phyloP scores from a whole-genome alignment of 2,797 vertebrate genomes.

The Phrynocephalus guinanensis region DNA sequence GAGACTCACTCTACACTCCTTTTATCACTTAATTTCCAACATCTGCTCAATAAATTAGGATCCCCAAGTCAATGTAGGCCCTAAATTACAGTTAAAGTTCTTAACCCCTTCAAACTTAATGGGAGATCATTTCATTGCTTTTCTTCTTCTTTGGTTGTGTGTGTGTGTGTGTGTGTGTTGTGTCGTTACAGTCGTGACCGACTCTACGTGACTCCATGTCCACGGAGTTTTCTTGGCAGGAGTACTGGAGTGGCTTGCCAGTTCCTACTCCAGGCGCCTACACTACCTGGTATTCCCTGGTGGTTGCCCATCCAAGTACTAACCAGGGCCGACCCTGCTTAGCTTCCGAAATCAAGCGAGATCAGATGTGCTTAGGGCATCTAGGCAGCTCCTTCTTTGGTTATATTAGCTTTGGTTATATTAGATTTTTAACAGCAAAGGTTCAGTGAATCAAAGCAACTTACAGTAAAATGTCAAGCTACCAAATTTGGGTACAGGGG shows the following conservation, averaged over 20 bases:
- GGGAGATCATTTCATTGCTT: not conserved
- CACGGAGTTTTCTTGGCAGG: too few relatives aligned
- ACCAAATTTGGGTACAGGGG: not conserved
- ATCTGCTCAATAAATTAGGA: not conserved
- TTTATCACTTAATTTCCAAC: not conserved
- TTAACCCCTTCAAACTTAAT: not conserved
- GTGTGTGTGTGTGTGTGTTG: too few relatives aligned
- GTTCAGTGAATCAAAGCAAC: not conserved
- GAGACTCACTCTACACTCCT: constrained; percentile 1
- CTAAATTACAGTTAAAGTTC: not conserved
- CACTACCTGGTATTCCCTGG: too few relatives aligned
- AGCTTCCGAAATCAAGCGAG: too few relatives aligned
- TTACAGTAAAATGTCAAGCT: not conserved
- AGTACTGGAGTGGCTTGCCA: too few relatives aligned
- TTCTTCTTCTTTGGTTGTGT: not conserved
- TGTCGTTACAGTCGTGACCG: too few relatives aligned
- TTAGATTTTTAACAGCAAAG: not conserved
- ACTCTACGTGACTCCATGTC: too few relatives aligned
- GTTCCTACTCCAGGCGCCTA: too few relatives aligned
- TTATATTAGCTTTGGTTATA: not conserved
- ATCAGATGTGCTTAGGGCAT: too few relatives aligned
- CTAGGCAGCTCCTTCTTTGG: too few relatives aligned
- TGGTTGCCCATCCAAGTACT: too few relatives aligned
- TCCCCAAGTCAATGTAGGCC: rapidly evolving
- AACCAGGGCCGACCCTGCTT: too few relatives aligned